Conservation (phyloP, 2,888 invertebrate genomes). For the Stenchaetothrips biformis region DNA sequence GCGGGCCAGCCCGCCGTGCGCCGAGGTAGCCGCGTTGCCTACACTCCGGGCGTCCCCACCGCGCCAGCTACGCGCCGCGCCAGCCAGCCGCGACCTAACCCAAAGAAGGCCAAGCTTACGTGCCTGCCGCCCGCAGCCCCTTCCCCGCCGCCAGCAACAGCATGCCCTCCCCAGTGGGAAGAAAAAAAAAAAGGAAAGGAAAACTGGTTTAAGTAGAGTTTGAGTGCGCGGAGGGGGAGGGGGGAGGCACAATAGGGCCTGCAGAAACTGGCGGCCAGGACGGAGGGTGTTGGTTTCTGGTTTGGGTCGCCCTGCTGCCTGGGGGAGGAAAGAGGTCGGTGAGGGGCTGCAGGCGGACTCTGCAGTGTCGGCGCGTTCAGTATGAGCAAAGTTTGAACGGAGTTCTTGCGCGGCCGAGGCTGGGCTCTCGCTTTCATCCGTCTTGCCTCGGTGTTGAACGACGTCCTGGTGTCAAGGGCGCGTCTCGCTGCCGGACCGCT, state of each 20-base stretch:
- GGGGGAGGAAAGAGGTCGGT: not conserved
- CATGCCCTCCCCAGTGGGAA: not conserved
- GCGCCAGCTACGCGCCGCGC: not conserved
- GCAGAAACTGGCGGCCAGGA: not conserved
- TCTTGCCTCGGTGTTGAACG: too few relatives aligned
- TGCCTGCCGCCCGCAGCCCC: not conserved
- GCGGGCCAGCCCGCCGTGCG: not conserved
- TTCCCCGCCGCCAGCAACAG: not conserved
- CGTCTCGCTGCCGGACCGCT: too few relatives aligned
- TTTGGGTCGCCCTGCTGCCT: not conserved
- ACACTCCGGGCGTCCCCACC: not conserved
- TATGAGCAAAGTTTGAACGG: constrained; percentile 16
- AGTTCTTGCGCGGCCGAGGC: not conserved
- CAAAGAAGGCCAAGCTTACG: not conserved
- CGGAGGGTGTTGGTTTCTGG: not conserved
- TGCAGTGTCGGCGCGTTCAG: constrained; percentile 17
- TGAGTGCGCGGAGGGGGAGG: not conserved
- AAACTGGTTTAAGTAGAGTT: constrained; percentile 27
- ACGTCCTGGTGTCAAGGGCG: too few relatives aligned
- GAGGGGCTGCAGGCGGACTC: not conserved
- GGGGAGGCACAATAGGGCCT: not conserved
- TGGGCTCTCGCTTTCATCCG: too few relatives aligned
- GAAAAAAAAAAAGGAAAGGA: constrained; percentile 12
- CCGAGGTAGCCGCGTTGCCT: not conserved
- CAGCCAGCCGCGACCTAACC: not conserved